Percentiles rank a stretch among this genome's conserved stretches.
phyloP scores from a whole-genome alignment of 2,797 vertebrate genomes.

The Pelodytes ibericus region DNA sequence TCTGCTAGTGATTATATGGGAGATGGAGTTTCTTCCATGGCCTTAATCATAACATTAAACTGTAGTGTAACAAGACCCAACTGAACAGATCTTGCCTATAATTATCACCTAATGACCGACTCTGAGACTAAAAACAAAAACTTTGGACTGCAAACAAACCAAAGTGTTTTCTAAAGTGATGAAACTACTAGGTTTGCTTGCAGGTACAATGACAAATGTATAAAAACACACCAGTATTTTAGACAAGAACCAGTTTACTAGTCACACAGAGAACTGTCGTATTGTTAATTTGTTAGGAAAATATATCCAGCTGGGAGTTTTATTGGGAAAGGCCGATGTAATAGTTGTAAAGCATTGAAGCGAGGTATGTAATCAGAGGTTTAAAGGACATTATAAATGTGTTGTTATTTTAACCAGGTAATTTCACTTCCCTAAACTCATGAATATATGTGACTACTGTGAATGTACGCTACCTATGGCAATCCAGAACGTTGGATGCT shows the following conservation, averaged over 20 bases:
- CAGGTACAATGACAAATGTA: neutral
- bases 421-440: neutral
- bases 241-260: neutral
- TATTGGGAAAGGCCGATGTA: neutral
- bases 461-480: too few species aligned
- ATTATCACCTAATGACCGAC: constrained; percentile 48
- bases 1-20: constrained; percentile 41
- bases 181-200: neutral
- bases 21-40: constrained; percentile 42
- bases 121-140: constrained; percentile 32
- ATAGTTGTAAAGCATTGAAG: neutral
- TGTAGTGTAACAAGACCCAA: constrained; percentile 47
- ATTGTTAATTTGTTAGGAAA: neutral
- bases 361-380: neutral
- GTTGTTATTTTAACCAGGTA: neutral
- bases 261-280: neutral
- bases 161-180: neutral
- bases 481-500: too few species aligned
- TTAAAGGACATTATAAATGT: neutral
- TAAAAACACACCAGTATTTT: neutral
- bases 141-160: constrained; percentile 21
- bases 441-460: neutral
- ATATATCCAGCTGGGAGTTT: neutral
- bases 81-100: constrained; percentile 39
- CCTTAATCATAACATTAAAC: constrained; percentile 49